These are phyloP conservation scores for Acrocyrtus sp. DNA, from an alignment of 2,888 invertebrate genomes.

Conservation along the genomic window DNA sequence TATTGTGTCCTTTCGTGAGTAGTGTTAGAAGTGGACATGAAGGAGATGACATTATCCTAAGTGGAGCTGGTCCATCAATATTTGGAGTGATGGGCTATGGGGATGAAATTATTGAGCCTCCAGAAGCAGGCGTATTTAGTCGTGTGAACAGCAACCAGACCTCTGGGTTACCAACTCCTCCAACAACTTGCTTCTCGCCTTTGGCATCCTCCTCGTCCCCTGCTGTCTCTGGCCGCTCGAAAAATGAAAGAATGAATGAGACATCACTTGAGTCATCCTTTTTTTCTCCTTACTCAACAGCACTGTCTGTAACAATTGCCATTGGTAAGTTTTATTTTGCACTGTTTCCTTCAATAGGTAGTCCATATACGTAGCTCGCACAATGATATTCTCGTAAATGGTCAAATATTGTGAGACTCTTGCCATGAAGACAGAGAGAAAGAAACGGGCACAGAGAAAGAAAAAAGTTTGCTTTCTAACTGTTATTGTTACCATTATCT, in stretches of 20 bases:
- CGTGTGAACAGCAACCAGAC: slow-evolving; percentile 30
- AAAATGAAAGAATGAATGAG: slow-evolving; percentile 29
- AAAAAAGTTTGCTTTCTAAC: slow-evolving; percentile 24
- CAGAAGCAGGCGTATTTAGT: slow-evolving; percentile 28
- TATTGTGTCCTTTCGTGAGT: slow-evolving; percentile 3
- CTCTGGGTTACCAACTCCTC: slow-evolving; percentile 54
- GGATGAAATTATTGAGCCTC: slow-evolving; percentile 35
- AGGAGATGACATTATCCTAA: slow-evolving; percentile 38
- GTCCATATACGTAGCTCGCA: too few relatives aligned
- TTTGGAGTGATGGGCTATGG: slow-evolving; percentile 43
- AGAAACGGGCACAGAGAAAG: neutral
- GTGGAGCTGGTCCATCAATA: slow-evolving; percentile 41
- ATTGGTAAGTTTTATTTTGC: slow-evolving; percentile 78
- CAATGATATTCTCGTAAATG: too few relatives aligned
- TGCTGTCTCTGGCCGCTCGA: slow-evolving; percentile 23
- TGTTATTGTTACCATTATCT: slow-evolving; percentile 17
- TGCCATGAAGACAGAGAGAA: too few relatives aligned
- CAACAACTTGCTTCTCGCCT: slow-evolving; percentile 61
- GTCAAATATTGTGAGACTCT: too few relatives aligned
- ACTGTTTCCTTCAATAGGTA: too few relatives aligned
- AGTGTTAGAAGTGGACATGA: slow-evolving; percentile 46
- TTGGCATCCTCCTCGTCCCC: slow-evolving; percentile 57
- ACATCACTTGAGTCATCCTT: slow-evolving; percentile 37
- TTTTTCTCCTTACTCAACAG: slow-evolving; percentile 90
- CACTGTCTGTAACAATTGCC: slow-evolving; percentile 91